Evolutionary conservation across 2,888 invertebrate species (phyloP), one percentile per base, ranked within the genome.

Genomic region (Hydriomena furcata): DNA sequence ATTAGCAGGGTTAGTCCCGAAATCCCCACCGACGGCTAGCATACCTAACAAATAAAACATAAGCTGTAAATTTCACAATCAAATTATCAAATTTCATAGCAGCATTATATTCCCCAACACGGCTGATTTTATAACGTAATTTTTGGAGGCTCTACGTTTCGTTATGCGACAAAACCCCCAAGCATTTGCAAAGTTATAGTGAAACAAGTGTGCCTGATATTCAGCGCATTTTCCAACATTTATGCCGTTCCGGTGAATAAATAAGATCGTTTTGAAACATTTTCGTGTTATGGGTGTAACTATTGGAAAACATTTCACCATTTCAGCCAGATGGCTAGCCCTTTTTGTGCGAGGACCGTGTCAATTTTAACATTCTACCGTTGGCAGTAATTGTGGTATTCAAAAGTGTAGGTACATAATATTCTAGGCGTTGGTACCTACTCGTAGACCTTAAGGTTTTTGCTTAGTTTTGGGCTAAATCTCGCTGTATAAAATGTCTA

Each of bases 201-300:
- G 43, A 36, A 51, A 51, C 55, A 51, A 55, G 55, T 51, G 51
- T 41, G 46, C 43, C 50, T 55, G 51, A 55, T 55, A 55, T 55
- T 51, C 51, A 43, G 42, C 43, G 35, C 38, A 51, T 51, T 51
- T 51, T 47, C 51, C 53, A 44, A 38, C 45, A 47, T 52, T 55
- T 51, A 51, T 44, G 43, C 47, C 50, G 51, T 51, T 50, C 35
- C 51, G 24, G 30, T 55, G 51, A 35, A 55, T 55, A 43, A 55
- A 51, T 55, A 55, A 47, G 51, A 51, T 44, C 51, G 54, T 50
- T 55, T 50, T 47, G 46, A 47, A 50, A 46, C 51, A 43, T 43
- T 50, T 55, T 50, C 43, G 25, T 47, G 55, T 44, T 51, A 55
- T 43, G 47, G 51, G 8, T 41, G 35, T 32, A 48, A 52, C 52